Evolutionary conservation across 2,888 invertebrate species (phyloP).

Genomic region (Drosophila kanekoi): DNA sequence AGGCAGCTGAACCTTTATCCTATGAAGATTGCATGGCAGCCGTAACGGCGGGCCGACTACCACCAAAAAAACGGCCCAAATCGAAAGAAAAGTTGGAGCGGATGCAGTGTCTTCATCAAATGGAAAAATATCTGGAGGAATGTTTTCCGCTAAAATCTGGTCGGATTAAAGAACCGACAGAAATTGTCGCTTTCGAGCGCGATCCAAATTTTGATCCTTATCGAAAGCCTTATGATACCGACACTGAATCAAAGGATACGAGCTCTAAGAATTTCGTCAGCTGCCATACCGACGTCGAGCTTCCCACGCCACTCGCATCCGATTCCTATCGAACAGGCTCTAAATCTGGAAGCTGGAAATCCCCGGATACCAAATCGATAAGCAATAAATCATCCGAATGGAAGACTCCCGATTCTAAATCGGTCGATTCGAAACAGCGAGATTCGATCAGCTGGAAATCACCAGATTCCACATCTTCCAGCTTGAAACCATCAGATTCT

Average conservation of each 20-base stretch:
- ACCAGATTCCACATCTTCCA: neutral
- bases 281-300: slow-evolving; percentile 2
- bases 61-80: neutral
- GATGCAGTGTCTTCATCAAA: slow-evolving; percentile 45
- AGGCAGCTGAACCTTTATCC: neutral
- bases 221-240: neutral
- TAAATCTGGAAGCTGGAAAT: neutral
- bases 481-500: neutral
- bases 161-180: neutral
- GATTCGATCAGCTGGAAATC: neutral
- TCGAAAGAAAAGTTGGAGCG: slow-evolving; percentile 22
- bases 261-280: neutral
- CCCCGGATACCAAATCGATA: neutral
- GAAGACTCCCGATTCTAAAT: neutral
- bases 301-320: neutral
- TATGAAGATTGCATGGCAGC: slow-evolving; percentile 58
- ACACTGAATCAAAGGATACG: neutral
- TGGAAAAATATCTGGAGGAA: slow-evolving; percentile 52
- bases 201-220: slow-evolving; percentile 52
- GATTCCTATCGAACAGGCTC: neutral
- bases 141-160: slow-evolving; percentile 45
- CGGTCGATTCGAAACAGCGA: neutral
- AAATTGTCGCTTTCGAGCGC: slow-evolving; percentile 51
- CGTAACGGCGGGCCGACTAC: slow-evolving; percentile 16
- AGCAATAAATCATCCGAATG: neutral